These are phyloP conservation scores for Dicrurus megarhynchus DNA, from an alignment of 2,113 vertebrate genomes.

Conservation along the genomic window DNA sequence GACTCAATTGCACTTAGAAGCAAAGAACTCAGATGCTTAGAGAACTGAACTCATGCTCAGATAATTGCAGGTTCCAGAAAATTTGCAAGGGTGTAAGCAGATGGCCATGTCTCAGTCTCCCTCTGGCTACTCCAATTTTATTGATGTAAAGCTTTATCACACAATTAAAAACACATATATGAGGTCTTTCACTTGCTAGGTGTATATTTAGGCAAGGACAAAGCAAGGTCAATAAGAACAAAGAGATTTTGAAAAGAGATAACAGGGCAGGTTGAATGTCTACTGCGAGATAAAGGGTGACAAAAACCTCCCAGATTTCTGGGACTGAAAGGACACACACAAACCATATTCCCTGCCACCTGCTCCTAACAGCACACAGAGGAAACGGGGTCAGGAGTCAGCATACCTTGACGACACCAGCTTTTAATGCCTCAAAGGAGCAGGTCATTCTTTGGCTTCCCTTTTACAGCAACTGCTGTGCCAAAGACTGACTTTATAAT, in stretches of 20 bases:
- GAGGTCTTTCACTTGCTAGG: background rate
- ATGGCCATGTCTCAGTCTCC: background rate
- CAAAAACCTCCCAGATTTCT: background rate
- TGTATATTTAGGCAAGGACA: background rate
- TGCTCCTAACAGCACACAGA: background rate
- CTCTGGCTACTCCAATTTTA: background rate
- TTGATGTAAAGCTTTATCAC: background rate
- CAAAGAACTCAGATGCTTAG: background rate
- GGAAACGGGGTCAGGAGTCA: background rate
- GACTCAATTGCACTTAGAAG: background rate
- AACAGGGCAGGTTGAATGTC: background rate
- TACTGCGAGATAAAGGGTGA: background rate
- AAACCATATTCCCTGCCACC: background rate
- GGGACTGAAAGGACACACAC: background rate
- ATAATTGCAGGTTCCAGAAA: background rate
- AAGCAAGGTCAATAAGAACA: background rate
- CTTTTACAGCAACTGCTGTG: background rate
- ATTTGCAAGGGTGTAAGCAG: background rate
- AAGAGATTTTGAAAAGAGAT: background rate
- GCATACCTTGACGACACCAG: background rate
- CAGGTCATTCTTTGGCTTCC: background rate
- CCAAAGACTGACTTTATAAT: slow-evolving; percentile 10
- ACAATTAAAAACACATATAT: background rate
- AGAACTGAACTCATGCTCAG: background rate
- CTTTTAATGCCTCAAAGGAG: background rate